Conservation (phyloP, 2,888 invertebrate genomes). For the Linnaemya tessellans region DNA sequence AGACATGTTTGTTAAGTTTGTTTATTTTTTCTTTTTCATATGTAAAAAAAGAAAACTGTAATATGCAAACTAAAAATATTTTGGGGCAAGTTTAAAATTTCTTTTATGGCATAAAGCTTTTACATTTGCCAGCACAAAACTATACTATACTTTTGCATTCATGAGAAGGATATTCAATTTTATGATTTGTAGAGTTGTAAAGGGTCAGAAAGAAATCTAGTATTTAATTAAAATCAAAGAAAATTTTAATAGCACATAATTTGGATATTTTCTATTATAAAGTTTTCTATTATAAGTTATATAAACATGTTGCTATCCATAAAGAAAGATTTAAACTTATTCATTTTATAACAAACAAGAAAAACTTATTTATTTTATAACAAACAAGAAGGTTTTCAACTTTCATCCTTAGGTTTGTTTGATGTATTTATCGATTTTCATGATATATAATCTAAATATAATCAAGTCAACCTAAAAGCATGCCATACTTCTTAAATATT, state of each 20-base stretch:
- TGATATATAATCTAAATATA: neutral
- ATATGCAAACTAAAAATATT: neutral
- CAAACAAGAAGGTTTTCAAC: neutral
- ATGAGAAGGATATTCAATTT: neutral
- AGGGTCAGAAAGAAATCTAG: neutral
- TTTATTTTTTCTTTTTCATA: neutral
- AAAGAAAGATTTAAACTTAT: too few species aligned
- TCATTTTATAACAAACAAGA: neutral
- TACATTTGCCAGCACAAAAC: neutral
- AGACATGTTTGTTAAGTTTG: constrained; percentile 1
- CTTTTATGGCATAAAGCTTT: neutral
- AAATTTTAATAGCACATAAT: too few species aligned
- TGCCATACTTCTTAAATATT: neutral
- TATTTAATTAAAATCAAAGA: too few species aligned
- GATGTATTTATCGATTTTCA: too few species aligned
- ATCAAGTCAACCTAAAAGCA: neutral
- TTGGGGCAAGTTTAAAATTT: neutral
- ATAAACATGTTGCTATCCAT: neutral
- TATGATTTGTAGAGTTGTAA: neutral
- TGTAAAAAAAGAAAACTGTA: neutral
- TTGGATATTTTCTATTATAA: neutral
- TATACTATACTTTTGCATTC: neutral
- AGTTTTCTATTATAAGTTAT: too few species aligned
- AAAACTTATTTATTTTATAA: too few species aligned
- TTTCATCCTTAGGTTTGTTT: too few species aligned